These are phyloP conservation scores for Euleptes europaea DNA, from an alignment of 2,113 vertebrate genomes.

Conservation along the genomic window DNA sequence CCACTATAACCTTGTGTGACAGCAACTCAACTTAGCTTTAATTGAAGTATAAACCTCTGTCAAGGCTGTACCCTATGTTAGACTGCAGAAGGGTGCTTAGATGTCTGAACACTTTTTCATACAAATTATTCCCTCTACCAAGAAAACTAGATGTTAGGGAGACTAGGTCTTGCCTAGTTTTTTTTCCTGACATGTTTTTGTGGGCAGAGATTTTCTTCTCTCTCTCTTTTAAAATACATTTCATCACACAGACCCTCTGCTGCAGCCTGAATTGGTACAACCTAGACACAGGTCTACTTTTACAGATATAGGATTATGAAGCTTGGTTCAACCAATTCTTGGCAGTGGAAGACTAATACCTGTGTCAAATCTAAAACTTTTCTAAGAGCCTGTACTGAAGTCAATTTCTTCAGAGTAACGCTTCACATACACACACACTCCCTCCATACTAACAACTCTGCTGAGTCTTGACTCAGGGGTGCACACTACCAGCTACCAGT, in stretches of 20 bases:
- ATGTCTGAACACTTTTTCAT: not conserved
- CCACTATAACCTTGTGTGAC: not conserved
- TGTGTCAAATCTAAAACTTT: conserved; percentile 34
- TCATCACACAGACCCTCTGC: not conserved
- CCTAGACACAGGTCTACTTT: not conserved
- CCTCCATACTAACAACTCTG: conserved; percentile 5
- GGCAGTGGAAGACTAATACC: conserved; percentile 34
- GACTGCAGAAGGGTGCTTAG: not conserved
- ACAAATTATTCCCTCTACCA: not conserved
- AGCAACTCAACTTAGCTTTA: not conserved
- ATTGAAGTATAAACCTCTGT: not conserved
- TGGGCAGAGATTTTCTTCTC: not conserved
- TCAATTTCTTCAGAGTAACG: not conserved
- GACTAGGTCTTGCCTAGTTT: not conserved
- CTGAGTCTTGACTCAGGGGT: conserved; percentile 4
- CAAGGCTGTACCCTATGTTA: not conserved
- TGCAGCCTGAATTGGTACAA: not conserved
- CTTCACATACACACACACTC: conserved; percentile 24
- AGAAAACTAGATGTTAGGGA: not conserved
- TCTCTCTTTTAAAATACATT: not conserved
- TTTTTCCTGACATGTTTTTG: not conserved
- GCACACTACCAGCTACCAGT: not conserved
- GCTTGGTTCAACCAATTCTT: conserved; percentile 18
- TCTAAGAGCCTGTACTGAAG: conserved; percentile 37
- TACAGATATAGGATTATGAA: not conserved